Conservation (phyloP, 2,113 vertebrate species). For the Megaceryle torquata region DNA sequence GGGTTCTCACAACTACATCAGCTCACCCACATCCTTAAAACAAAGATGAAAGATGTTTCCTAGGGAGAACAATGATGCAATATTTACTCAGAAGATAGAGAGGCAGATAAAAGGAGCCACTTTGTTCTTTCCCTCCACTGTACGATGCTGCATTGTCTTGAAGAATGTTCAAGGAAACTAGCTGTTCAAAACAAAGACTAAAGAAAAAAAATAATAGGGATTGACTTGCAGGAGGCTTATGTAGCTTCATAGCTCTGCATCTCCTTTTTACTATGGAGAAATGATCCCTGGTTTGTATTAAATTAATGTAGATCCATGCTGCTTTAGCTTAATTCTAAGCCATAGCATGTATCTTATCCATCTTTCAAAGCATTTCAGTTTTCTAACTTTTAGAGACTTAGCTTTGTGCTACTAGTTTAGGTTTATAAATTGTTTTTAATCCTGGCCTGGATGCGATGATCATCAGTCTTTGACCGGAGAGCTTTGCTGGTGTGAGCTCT, state of each 20-base stretch:
- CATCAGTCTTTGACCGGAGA: not conserved
- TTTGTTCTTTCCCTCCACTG: not conserved
- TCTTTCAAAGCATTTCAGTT: not conserved
- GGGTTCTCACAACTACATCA: not conserved
- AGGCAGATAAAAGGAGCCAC: not conserved
- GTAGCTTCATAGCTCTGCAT: not conserved
- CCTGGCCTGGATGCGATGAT: not conserved
- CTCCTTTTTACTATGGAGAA: not conserved
- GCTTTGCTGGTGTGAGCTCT: not conserved
- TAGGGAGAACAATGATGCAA: slow-evolving; percentile 1
- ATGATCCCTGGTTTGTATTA: not conserved
- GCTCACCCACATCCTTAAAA: not conserved
- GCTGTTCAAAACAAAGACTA: not conserved
- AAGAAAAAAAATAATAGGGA: not conserved
- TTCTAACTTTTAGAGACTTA: not conserved
- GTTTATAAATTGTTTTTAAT: not conserved
- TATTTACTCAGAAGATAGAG: slow-evolving; percentile 25
- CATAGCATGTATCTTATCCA: not conserved
- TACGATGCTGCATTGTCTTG: slow-evolving; percentile 1
- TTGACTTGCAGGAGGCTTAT: not conserved
- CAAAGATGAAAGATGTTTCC: slow-evolving; percentile 21
- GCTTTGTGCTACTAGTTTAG: not conserved
- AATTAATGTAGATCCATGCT: not conserved
- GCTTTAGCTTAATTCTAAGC: not conserved
- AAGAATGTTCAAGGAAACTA: not conserved